phyloP scores from a whole-genome alignment of 2,888 invertebrate genomes.

The Gymnoscelis rufifasciata region DNA sequence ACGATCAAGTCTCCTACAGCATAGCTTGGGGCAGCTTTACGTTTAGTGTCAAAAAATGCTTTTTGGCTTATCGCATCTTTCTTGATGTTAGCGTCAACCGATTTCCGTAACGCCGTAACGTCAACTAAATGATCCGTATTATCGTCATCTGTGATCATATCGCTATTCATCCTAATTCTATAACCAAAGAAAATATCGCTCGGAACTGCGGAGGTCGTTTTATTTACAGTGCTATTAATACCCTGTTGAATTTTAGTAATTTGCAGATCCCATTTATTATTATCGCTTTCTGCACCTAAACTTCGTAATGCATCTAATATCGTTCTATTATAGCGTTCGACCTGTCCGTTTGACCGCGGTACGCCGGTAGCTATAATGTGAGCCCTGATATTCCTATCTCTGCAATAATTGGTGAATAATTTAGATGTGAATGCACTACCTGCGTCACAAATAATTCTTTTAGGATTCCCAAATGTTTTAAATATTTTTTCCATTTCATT shows the following conservation, averaged over 20 bases:
- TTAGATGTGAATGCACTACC: conserved; percentile 32
- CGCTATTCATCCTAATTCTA: too few species aligned
- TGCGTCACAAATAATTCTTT: conserved; percentile 28
- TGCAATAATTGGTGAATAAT: conserved; percentile 22
- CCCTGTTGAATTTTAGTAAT: background rate
- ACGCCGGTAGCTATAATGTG: conserved; percentile 13
- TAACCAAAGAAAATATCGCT: conserved; percentile 1
- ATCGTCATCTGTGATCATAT: too few species aligned
- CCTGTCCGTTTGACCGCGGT: conserved; percentile 18
- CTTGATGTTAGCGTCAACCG: too few species aligned
- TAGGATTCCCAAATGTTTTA: conserved; percentile 30
- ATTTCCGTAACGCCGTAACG: background rate
- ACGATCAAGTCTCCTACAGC: too few species aligned
- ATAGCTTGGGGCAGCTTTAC: too few species aligned
- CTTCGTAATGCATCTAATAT: background rate
- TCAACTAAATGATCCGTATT: too few species aligned
- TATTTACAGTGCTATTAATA: background rate
- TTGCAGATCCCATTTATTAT: background rate
- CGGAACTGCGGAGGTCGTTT: background rate
- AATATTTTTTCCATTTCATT: conserved; percentile 23
- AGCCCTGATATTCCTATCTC: conserved; percentile 16
- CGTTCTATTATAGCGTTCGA: conserved; percentile 26
- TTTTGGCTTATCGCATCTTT: too few species aligned
- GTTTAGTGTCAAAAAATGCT: too few species aligned
- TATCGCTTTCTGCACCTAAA: background rate